Evolutionary conservation across 1,140 invertebrate species (phyloP).

Genomic region (Cydia amplana): DNA sequence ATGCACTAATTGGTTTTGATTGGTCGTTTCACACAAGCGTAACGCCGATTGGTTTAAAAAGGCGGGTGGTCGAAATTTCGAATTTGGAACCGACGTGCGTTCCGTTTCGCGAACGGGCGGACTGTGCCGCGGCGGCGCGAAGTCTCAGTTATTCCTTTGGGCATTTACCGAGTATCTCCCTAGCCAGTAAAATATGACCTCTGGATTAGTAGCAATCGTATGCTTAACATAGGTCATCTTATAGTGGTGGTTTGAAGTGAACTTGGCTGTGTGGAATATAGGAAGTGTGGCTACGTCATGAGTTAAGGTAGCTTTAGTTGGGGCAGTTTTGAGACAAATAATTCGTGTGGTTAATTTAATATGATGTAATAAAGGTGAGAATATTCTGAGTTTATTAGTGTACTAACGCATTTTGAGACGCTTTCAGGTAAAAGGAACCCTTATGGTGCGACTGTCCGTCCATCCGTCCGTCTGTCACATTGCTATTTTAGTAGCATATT

Average conservation of each 20-base stretch:
- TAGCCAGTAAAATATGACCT: background rate
- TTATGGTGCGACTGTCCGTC: no score
- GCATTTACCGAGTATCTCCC: background rate
- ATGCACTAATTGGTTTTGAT: conserved; percentile 13
- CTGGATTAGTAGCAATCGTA: background rate
- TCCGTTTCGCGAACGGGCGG: background rate
- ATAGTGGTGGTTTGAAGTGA: background rate
- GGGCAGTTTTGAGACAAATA: background rate
- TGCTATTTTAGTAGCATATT: no score
- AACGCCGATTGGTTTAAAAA: conserved; percentile 12
- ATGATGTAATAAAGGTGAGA: background rate
- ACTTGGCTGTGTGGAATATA: background rate
- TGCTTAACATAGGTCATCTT: background rate
- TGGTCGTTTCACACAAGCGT: background rate
- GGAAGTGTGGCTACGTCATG: background rate
- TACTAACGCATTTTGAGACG: background rate
- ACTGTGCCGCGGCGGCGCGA: conserved; percentile 8
- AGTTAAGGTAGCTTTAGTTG: conserved; percentile 13
- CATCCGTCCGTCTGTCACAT: no score
- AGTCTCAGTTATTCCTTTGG: background rate
- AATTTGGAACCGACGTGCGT: conserved; percentile 15
- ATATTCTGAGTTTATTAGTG: background rate
- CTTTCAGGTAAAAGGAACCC: no score
- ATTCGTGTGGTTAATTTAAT: background rate
- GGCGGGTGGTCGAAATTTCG: conserved; percentile 16